Evolutionary conservation across 2,888 invertebrate species (phyloP).

Genomic region (Neoitamus cyanurus): DNA sequence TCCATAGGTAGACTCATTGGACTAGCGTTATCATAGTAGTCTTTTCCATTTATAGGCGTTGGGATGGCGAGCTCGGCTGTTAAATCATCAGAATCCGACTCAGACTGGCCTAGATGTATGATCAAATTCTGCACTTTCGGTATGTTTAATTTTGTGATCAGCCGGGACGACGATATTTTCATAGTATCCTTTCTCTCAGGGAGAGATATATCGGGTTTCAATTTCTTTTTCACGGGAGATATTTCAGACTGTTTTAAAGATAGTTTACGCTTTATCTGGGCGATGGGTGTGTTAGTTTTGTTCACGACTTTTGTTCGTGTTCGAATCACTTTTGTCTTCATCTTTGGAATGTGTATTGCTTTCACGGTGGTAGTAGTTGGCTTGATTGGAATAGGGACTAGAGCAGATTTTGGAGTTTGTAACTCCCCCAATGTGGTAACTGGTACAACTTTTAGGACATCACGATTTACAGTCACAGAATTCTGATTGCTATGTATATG

Average conservation of each 20-base stretch:
- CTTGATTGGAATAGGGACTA: not conserved
- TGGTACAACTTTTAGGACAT: slow-evolving; percentile 4
- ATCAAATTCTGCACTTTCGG: slow-evolving; percentile 60
- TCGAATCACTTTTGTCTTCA: slow-evolving; percentile 29
- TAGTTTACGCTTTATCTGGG: slow-evolving; percentile 1
- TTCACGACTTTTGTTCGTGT: slow-evolving; percentile 34
- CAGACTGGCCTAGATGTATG: slow-evolving; percentile 57
- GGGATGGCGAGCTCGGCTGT: slow-evolving; percentile 29
- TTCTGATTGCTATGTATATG: not conserved
- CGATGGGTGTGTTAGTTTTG: not conserved
- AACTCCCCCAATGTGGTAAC: not conserved
- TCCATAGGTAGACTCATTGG: slow-evolving; percentile 61
- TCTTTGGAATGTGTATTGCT: slow-evolving; percentile 35
- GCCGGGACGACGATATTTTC: slow-evolving; percentile 9
- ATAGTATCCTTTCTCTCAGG: not conserved
- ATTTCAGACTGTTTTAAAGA: not conserved
- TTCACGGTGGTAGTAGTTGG: not conserved
- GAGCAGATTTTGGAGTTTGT: not conserved
- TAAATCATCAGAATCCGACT: slow-evolving; percentile 57
- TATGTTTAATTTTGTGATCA: slow-evolving; percentile 59
- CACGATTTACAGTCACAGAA: not conserved
- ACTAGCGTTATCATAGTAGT: slow-evolving; percentile 60
- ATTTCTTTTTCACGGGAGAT: not conserved
- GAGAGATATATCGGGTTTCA: not conserved
- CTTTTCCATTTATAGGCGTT: slow-evolving; percentile 40